These are phyloP conservation scores for Dysmachus trigonus DNA, from an alignment of 2,888 invertebrate genomes.

Conservation along the genomic window DNA sequence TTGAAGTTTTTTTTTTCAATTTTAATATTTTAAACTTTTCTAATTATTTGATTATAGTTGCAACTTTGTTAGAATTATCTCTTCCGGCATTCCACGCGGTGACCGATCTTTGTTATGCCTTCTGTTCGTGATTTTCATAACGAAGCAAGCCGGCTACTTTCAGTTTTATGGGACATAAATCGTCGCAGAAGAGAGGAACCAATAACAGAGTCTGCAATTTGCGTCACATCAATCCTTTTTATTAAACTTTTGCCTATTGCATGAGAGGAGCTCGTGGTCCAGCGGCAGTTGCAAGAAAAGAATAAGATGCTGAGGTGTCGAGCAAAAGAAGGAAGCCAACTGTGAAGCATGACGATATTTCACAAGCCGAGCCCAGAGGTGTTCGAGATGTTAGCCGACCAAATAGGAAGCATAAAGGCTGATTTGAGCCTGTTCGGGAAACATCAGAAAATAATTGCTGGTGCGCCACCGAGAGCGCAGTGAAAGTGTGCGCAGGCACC, in stretches of 20 bases:
- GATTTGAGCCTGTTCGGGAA: neutral
- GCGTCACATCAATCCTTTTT: neutral
- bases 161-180: neutral
- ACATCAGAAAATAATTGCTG: neutral
- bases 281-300: neutral
- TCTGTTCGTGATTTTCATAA: neutral
- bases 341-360: neutral
- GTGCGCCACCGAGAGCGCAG: neutral
- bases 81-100: neutral
- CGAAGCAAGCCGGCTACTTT: neutral
- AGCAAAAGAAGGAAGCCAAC: neutral
- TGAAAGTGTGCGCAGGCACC: neutral
- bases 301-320: neutral
- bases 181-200: neutral
- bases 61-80: neutral
- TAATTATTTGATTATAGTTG: neutral
- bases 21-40: too few species aligned
- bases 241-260: neutral
- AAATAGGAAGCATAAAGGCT: neutral
- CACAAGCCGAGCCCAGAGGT: neutral
- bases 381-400: neutral
- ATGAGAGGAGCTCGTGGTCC: neutral
- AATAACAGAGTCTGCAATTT: neutral
- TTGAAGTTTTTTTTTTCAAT: too few species aligned
- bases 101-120: neutral